Percentiles rank a stretch among this genome's conserved stretches.
Evolutionary conservation across 1,140 invertebrate genomes (phyloP).

Genomic region (Cherax destructor): DNA sequence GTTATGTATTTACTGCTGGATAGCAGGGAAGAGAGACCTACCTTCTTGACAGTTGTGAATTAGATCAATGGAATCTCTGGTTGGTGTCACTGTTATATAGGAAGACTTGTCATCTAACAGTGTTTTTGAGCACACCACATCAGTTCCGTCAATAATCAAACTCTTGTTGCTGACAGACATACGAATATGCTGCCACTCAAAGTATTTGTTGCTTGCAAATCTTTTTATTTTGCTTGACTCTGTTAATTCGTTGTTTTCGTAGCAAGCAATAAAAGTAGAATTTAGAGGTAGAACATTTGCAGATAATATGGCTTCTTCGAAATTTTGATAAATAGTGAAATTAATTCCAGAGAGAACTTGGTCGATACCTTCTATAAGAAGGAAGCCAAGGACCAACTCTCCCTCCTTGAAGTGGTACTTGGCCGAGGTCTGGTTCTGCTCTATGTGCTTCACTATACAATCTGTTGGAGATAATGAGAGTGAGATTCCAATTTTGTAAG

Average conservation of each 20-base stretch:
- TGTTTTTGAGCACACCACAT: background rate
- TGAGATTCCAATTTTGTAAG: too few species aligned
- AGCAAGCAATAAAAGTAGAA: too few species aligned
- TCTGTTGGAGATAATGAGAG: background rate
- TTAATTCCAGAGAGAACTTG: background rate
- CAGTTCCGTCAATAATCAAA: background rate
- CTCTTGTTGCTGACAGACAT: background rate
- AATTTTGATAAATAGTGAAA: background rate
- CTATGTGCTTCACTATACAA: background rate
- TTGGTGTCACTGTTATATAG: background rate
- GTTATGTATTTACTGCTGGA: background rate
- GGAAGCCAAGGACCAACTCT: background rate
- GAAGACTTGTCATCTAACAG: background rate
- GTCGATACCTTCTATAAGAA: background rate
- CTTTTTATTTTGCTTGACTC: background rate
- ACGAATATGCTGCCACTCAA: background rate
- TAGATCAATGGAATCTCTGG: background rate
- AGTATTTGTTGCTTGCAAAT: background rate
- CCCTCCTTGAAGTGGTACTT: background rate
- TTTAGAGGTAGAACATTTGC: too few species aligned
- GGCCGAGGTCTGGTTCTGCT: background rate
- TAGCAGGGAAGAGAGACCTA: background rate
- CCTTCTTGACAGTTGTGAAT: background rate
- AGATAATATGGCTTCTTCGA: too few species aligned
- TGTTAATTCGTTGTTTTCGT: background rate